These are phyloP conservation scores for Macropis europaea DNA, from an alignment of 2,888 invertebrate species.

Conservation along the genomic window DNA sequence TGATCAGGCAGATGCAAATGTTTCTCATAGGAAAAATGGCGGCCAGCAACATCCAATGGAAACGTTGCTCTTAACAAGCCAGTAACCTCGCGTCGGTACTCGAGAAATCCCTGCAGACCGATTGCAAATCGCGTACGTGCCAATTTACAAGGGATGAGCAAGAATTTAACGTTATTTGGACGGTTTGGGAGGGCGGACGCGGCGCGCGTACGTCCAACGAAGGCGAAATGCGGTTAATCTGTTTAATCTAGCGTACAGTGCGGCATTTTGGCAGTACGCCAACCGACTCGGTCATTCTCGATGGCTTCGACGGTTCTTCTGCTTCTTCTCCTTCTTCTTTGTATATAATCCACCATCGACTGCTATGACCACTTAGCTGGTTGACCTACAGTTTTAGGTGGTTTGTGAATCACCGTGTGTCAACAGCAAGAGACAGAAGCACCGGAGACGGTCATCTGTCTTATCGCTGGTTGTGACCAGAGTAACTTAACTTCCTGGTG, in stretches of 20 bases:
- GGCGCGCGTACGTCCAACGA: constrained; percentile 26
- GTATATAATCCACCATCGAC: too few species aligned
- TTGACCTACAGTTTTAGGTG: too few species aligned
- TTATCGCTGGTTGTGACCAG: too few species aligned
- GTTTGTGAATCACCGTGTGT: too few species aligned
- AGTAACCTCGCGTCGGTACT: background rate
- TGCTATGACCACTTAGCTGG: too few species aligned
- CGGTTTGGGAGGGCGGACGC: background rate
- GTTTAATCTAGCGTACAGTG: constrained; percentile 50
- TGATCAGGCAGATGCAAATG: too few species aligned
- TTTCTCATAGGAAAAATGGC: too few species aligned
- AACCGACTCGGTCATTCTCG: constrained; percentile 6
- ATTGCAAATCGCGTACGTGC: constrained; percentile 2
- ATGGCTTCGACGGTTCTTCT: background rate
- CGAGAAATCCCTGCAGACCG: background rate
- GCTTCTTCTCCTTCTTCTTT: too few species aligned
- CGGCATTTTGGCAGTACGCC: constrained; percentile 47
- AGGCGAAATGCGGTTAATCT: constrained; percentile 49
- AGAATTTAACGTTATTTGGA: constrained; percentile 38
- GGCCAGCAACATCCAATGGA: background rate
- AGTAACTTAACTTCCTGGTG: too few species aligned
- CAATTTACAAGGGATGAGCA: constrained; percentile 29
- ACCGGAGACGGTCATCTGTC: background rate
- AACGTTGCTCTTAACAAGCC: background rate
- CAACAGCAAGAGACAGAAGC: too few species aligned